Evolutionary conservation across 2,888 invertebrate species (phyloP).

Genomic region (Syrista parreyssii): DNA sequence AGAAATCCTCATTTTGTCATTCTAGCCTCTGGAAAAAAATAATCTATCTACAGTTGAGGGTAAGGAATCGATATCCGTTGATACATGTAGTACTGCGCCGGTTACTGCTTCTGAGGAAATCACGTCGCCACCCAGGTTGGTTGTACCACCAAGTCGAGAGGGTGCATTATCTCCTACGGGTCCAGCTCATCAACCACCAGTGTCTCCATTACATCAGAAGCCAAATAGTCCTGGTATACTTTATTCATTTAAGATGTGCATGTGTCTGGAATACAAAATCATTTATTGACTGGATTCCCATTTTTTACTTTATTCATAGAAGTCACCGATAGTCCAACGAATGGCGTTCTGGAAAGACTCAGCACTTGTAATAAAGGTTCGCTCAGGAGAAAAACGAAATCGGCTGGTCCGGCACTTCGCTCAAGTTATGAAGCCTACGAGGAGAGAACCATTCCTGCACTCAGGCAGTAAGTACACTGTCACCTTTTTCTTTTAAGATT

Average conservation of each 20-base stretch:
- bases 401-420: slow-evolving; percentile 58
- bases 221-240: slow-evolving; percentile 68
- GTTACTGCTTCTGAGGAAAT: slow-evolving; percentile 48
- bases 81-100: slow-evolving; percentile 39
- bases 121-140: slow-evolving; percentile 53
- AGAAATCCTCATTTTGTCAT: not conserved
- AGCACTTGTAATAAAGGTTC: slow-evolving; percentile 68
- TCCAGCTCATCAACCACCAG: slow-evolving; percentile 65
- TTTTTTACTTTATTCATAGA: slow-evolving; percentile 33
- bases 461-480: slow-evolving; percentile 78
- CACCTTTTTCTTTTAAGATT: slow-evolving; percentile 16
- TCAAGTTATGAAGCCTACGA: slow-evolving; percentile 89
- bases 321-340: slow-evolving; percentile 68
- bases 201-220: slow-evolving; percentile 68
- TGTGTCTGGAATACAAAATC: not conserved
- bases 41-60: slow-evolving; percentile 52
- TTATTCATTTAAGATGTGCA: not conserved
- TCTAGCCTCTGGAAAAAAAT: slow-evolving; percentile 59
- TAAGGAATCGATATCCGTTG: slow-evolving; percentile 46
- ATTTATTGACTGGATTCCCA: not conserved
- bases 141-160: slow-evolving; percentile 61
- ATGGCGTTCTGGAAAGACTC: slow-evolving; percentile 58
- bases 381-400: slow-evolving; percentile 70
- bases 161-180: slow-evolving; percentile 66
- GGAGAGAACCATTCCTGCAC: slow-evolving; percentile 84